Conservation (phyloP, 2,113 vertebrate genomes). For the Poeciliopsis retropinna region DNA sequence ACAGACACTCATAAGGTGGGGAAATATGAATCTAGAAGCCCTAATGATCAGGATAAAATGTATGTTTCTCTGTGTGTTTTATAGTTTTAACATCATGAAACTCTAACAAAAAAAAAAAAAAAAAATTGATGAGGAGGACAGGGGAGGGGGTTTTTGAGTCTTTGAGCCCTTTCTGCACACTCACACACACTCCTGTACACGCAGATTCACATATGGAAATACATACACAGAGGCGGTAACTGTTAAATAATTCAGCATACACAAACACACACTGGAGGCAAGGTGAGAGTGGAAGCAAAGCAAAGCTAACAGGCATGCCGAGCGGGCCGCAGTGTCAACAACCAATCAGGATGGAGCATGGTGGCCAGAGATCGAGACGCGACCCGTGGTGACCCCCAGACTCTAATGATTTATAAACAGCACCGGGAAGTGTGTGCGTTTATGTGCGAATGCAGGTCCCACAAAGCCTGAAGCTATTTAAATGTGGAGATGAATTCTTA, state of each 20-base stretch:
- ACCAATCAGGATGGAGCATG: conserved; percentile 69
- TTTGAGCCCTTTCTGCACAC: conserved; percentile 39
- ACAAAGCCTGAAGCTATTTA: conserved; percentile 70
- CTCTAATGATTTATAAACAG: conserved; percentile 77
- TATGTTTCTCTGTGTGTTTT: conserved; percentile 11
- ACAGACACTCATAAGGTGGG: conserved; percentile 52
- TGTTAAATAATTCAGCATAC: conserved; percentile 72
- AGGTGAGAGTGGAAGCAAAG: conserved; percentile 72
- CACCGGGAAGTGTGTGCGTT: conserved; percentile 50
- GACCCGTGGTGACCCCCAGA: conserved; percentile 69
- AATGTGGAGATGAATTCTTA: conserved; percentile 75
- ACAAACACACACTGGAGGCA: conserved; percentile 70
- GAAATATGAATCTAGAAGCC: conserved; percentile 57
- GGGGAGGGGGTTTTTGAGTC: conserved; percentile 34
- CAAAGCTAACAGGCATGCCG: conserved; percentile 69
- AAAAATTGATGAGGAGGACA: conserved; percentile 25
- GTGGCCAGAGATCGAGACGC: conserved; percentile 60
- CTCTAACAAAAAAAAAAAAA: conserved; percentile 43
- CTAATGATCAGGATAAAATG: conserved; percentile 31
- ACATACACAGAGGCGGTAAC: conserved; percentile 61
- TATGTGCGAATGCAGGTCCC: conserved; percentile 27
- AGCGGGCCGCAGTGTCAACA: conserved; percentile 69
- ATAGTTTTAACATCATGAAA: conserved; percentile 54
- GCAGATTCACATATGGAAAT: conserved; percentile 56
- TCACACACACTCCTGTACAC: conserved; percentile 21